Evolutionary conservation across 2,113 vertebrate species (phyloP), one percentile per base, ranked within the genome.

Genomic region (Thymallus thymallus): DNA sequence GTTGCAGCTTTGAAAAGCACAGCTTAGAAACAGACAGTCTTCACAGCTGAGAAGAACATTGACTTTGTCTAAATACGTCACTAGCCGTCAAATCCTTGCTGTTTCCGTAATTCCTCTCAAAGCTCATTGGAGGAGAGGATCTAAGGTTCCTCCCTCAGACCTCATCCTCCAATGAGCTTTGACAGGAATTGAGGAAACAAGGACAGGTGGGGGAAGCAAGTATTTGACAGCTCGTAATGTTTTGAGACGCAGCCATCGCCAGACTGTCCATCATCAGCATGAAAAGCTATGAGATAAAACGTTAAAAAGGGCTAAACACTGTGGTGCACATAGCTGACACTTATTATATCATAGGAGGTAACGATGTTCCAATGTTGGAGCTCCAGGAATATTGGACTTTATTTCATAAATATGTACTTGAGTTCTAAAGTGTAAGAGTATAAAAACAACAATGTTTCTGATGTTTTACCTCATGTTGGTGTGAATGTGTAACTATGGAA

Each of bases 381-480:
- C 75, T 66, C 56, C 51, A 30, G 29, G 60, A 62, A 46, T 35
- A 68, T 66, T 41, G 68, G 18, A 67, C 72, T 77, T 62, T 63
- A 61, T 63, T 75, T 80, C 69, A 63, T 64, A 41, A 72, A 61
- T 60, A 20, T 79, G 26, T 76, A 69, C 71, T 77, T 71, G 75
- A 78, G 64, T 75, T 85, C 73, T 73, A 9, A 76, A 51, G 51
- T n/a, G 6, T 60, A 23, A 60, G 56, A 60, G 56, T 51, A 48
- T 48, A 13, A 51, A 64, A 67, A 56, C 26, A 80, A 73, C 84
- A 18, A 51, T 18, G 46, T 51, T 72, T 3, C 26, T 23, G 69
- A 48, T 76, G 70, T 76, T 82, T 80, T 90, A 86, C 85, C 91
- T 89, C 82, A 41, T 87, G 78, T 85, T 91, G 90, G 87, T 87